Conservation (phyloP, 2,113 vertebrate species). For the Boulengeromyrus knoepffleri region DNA sequence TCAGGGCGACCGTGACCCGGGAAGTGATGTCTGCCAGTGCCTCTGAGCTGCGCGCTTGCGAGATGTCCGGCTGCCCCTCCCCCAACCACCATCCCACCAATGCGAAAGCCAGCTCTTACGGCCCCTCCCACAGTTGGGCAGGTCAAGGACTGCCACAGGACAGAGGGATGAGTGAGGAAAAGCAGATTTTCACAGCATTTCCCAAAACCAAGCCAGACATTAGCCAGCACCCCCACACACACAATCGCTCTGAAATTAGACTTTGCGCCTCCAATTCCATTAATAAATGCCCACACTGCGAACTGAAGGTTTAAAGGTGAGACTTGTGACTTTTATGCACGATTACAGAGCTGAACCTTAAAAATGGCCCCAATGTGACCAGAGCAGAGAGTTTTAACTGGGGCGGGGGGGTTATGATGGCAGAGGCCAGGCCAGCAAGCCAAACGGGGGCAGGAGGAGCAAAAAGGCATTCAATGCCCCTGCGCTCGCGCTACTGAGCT, state of each 20-base stretch:
- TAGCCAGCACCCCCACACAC: constrained; percentile 18
- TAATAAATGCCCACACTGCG: neutral
- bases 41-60: no score
- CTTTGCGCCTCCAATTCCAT: constrained; percentile 23
- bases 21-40: neutral
- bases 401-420: no score
- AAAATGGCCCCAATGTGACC: neutral
- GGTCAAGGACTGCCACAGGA: neutral
- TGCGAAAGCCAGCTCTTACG: neutral
- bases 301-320: neutral
- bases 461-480: neutral
- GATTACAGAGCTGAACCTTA: constrained; percentile 11
- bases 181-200: neutral
- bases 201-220: neutral
- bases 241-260: constrained; percentile 43
- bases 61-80: neutral
- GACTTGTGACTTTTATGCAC: constrained; percentile 21
- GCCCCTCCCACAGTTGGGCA: neutral
- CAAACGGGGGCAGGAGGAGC: neutral
- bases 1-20: neutral
- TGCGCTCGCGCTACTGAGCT: neutral
- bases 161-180: neutral
- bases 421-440: no score
- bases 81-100: neutral
- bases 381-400: neutral